phyloP scores from a whole-genome alignment of 2,113 vertebrate genomes.

The Pungitius pungitius region DNA sequence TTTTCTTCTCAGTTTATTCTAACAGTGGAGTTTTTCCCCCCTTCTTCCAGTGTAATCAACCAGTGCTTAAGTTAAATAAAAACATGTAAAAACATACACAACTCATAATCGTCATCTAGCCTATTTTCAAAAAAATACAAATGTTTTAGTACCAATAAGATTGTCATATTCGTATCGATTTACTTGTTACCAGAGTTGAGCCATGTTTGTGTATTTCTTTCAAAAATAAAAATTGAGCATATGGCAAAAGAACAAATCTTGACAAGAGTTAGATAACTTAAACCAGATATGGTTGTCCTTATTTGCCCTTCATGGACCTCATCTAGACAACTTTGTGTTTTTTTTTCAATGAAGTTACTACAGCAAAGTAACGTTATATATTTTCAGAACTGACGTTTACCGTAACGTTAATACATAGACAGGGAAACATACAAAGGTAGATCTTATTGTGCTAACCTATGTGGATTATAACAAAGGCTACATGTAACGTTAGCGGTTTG shows the following conservation, averaged over 20 bases:
- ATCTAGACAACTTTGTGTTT: not conserved
- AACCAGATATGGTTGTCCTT: not conserved
- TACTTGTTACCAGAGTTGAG: too few relatives aligned
- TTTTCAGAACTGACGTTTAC: too few relatives aligned
- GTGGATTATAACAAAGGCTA: not conserved
- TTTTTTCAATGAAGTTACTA: fast-evolving
- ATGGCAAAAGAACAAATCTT: not conserved
- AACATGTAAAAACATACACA: not conserved
- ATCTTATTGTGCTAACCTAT: not conserved
- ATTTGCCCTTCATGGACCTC: not conserved
- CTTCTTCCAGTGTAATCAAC: too few relatives aligned
- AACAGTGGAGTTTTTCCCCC: not conserved
- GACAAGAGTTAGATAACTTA: not conserved
- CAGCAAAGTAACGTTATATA: too few relatives aligned
- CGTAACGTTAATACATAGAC: not conserved
- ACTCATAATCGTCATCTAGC: not conserved
- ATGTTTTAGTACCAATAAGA: not conserved
- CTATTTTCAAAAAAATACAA: not conserved
- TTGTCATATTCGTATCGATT: not conserved
- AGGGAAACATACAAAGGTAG: not conserved
- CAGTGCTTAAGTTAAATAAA: not conserved
- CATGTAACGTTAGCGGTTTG: not conserved
- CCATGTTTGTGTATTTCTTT: not conserved
- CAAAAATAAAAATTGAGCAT: not conserved
- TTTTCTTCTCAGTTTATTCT: too few relatives aligned